phyloP scores from a whole-genome alignment of 1,140 invertebrate genomes.

The Drosophila jambulina region DNA sequence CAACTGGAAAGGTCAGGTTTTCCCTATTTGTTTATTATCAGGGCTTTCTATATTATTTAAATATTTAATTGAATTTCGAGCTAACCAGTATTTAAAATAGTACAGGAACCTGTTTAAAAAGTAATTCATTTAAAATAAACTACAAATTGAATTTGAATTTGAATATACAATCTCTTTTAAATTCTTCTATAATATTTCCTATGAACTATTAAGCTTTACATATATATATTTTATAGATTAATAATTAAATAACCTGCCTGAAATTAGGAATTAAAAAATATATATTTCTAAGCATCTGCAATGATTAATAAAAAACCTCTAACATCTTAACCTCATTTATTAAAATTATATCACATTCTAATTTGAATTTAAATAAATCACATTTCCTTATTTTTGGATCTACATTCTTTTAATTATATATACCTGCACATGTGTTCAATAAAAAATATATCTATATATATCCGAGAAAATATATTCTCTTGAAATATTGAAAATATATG shows the following conservation, averaged over 20 bases:
- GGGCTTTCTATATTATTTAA: background rate
- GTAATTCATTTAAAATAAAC: background rate
- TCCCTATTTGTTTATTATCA: background rate
- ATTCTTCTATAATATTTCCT: background rate
- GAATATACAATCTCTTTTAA: background rate
- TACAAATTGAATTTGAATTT: background rate
- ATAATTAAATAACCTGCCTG: background rate
- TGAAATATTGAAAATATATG: conserved; percentile 4
- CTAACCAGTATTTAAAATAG: background rate
- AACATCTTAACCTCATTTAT: conserved; percentile 3
- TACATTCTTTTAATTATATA: conserved; percentile 1
- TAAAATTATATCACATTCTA: conserved; percentile 1
- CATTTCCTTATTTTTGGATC: background rate
- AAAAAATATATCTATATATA: conserved; percentile 1
- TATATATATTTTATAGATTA: background rate
- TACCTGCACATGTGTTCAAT: conserved; percentile 7
- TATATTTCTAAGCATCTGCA: background rate
- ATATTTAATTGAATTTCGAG: background rate
- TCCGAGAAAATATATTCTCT: background rate
- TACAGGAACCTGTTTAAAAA: background rate
- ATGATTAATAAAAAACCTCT: background rate
- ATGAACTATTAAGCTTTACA: background rate
- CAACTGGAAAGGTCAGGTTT: background rate
- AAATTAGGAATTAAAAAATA: background rate
- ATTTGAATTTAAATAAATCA: conserved; percentile 5